phyloP scores from a whole-genome alignment of 2,113 vertebrate species.

The Mormyrus lacerda region DNA sequence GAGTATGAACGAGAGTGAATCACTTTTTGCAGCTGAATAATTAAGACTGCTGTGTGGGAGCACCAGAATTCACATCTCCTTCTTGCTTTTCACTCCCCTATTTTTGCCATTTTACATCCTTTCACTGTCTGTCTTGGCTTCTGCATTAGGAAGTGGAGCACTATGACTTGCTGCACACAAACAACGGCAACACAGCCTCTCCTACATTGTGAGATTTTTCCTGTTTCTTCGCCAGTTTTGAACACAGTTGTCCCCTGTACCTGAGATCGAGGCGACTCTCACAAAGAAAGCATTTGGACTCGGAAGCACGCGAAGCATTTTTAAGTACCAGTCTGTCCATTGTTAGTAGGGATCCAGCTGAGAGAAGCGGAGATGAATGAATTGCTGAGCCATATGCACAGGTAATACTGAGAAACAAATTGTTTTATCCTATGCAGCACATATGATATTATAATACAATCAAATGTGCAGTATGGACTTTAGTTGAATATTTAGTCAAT shows the following conservation, averaged over 20 bases:
- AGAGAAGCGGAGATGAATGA: not conserved
- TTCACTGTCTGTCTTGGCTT: not conserved
- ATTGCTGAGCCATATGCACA: not conserved
- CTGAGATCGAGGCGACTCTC: not conserved
- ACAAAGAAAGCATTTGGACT: not conserved
- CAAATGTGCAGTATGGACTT: not conserved
- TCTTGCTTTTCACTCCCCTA: not conserved
- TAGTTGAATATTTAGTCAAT: not conserved
- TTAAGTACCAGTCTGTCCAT: not conserved
- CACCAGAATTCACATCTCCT: slow-evolving; percentile 3
- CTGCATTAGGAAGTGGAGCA: not conserved
- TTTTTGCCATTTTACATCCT: not conserved
- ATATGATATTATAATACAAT: not conserved
- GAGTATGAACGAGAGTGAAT: not conserved
- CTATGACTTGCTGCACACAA: not conserved
- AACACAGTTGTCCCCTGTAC: not conserved
- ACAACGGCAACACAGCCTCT: not conserved
- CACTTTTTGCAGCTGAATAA: slow-evolving; percentile 8
- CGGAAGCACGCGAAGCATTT: not conserved
- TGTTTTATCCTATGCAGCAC: not conserved
- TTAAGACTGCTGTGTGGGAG: slow-evolving; percentile 8
- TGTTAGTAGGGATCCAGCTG: not conserved
- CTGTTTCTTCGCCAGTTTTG: not conserved
- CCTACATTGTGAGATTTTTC: not conserved
- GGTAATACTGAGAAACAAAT: not conserved